Evolutionary conservation across 1,140 invertebrate species (phyloP).

Genomic region (Trypoxylus dichotomus): DNA sequence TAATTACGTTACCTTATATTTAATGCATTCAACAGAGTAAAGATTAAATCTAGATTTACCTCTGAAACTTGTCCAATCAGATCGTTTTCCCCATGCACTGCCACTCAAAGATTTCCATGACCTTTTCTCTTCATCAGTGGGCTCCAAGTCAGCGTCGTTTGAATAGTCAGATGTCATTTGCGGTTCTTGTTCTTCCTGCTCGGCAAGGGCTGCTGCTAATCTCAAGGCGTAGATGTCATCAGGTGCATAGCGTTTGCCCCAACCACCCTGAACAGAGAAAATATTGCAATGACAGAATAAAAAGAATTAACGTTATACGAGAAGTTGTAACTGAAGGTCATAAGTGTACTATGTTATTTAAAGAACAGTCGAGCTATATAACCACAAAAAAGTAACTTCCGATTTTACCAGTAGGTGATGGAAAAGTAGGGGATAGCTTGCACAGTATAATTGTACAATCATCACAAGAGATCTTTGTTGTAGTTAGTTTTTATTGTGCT

Average conservation of each 20-base stretch:
- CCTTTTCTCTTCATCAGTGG: conserved; percentile 58
- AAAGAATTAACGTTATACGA: background rate
- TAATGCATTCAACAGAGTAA: background rate
- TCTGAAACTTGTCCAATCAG: conserved; percentile 62
- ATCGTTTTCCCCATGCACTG: conserved; percentile 65
- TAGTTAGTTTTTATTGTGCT: no score
- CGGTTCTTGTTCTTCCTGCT: conserved; percentile 40
- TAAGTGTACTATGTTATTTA: no score
- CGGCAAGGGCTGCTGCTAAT: conserved; percentile 41
- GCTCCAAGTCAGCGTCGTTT: conserved; percentile 38
- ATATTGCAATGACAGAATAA: background rate
- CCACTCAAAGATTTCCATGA: conserved; percentile 65
- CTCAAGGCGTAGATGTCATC: conserved; percentile 46
- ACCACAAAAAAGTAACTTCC: no score
- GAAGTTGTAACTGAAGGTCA: background rate
- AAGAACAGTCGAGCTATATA: no score
- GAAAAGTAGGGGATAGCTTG: no score
- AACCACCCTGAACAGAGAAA: conserved; percentile 46
- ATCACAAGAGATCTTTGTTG: no score
- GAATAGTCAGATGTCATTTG: conserved; percentile 26
- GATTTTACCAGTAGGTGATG: no score
- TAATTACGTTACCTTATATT: no score
- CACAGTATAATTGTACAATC: no score
- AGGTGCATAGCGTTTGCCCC: conserved; percentile 52
- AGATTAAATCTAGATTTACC: conserved; percentile 47